Base-by-base conservation (phyloP, 2,797 vertebrate genomes). In the Enteromius argenteus region DNA sequence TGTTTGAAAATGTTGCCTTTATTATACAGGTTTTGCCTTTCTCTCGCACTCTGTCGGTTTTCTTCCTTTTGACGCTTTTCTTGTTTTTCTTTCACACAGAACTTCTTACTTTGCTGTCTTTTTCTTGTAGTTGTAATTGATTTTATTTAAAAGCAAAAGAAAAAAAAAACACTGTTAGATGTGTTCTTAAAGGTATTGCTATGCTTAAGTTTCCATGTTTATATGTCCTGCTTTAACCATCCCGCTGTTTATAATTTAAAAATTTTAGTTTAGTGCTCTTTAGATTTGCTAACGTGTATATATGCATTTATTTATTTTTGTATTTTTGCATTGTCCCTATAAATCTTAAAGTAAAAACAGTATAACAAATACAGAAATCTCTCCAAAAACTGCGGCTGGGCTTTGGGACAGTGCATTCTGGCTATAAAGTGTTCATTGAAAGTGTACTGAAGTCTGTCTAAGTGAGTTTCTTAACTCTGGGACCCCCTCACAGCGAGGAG, bases 391-490 rank as follows among this genome's bases (percentile, higher is more conserved):
- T 42, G 83, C 88, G 91, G 66, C 83, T 88, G 80, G 93, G 92
- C 90, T 77, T 93, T 91, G 86, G 83, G 68, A 85, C 4, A 53
- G 75, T 44, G 23, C 5, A 27, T 60, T 78, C 17, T 19, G 80
- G 83, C 86, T 92, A 83, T 92, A 89, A 91, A 89, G 89, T 90
- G 53, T 58, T 81, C 84, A 86, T 85, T 81, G 86, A 87, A 85
- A 83, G 81, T 84, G 77, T 92, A 94, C 92, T 94, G 86, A 93
- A 92, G 87, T 90, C 86, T 89, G 91, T 93, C 92, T 95, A 95
- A 96, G 94, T 95, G 95, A 92, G 94, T 94, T 94, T 94, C 89
- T 93, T 93, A 93, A 94, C 93, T 94, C 89, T 93, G 94, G 91
- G 94, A 94, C 92, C 93, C 89, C 95, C 90, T 94, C 95, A 95